phyloP scores from a whole-genome alignment of 2,113 vertebrate species.

The Elephantulus edwardii region DNA sequence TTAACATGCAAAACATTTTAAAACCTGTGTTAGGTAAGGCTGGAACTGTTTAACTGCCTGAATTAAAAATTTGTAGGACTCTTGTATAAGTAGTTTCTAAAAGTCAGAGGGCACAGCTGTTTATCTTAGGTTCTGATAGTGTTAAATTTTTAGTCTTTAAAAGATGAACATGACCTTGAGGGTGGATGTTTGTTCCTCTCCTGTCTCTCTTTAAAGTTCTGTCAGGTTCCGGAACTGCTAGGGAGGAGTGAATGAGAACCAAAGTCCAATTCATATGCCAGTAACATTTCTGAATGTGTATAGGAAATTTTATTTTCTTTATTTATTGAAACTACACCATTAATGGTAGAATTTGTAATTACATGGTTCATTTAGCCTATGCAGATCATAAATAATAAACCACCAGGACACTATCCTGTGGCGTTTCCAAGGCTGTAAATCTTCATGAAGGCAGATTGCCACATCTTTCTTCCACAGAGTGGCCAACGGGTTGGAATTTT shows the following conservation, averaged over 20 bases:
- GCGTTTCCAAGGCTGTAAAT: not conserved
- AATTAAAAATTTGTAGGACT: not conserved
- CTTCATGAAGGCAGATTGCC: not conserved
- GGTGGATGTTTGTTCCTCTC: not conserved
- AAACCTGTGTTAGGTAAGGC: not conserved
- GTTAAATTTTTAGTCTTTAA: not conserved
- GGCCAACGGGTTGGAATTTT: not conserved
- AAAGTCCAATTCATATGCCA: not conserved
- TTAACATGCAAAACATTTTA: not conserved
- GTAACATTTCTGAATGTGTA: not conserved
- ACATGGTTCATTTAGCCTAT: not conserved
- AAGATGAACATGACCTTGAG: constrained; percentile 1
- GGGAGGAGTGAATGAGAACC: not conserved
- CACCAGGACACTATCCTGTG: not conserved
- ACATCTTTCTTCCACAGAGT: not conserved
- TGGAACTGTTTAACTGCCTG: not conserved
- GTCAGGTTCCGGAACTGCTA: not conserved
- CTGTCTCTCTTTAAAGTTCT: not conserved
- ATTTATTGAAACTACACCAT: not conserved
- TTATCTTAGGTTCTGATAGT: not conserved
- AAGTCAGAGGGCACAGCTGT: not conserved
- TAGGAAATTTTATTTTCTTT: not conserved
- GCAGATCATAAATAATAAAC: constrained; percentile 1
- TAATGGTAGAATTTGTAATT: not conserved
- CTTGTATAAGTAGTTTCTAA: not conserved